Evolutionary conservation across 2,113 vertebrate species (phyloP), one percentile per base, ranked within the genome.

Genomic region (Merops nubicus): DNA sequence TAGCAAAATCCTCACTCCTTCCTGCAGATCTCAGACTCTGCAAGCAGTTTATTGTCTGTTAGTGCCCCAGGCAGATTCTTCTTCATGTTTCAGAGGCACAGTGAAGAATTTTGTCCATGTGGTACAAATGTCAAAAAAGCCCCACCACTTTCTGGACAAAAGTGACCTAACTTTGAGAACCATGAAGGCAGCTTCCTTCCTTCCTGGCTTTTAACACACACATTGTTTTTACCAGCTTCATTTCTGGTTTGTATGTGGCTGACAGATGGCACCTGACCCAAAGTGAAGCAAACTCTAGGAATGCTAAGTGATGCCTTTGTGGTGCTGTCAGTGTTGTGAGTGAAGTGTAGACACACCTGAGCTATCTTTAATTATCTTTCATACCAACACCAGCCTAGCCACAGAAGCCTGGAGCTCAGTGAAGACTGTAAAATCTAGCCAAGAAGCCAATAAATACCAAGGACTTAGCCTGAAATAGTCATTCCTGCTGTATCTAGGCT

Each of bases 371-470:
- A 89, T 68, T 75, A 18, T 48, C 67, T 79, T 88, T 85, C 67
- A 73, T 40, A 82, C 19, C 11, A 6, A 90, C 82, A 93, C 88
- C 62, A 90, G 63, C 82, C 86, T 54, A 63, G 60, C 38, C 84
- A 78, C 29, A 81, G 47, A 74, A 87, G 53, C 72, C 69, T 59
- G 73, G 51, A 89, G 88, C 63, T 83, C 90, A 64, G 57, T 28
- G 65, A 91, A 80, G 67, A 85, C 75, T 91, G 57, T 85, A 95
- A 92, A 92, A 92, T 73, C 85, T 90, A 73, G 85, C 70, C 88
- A 93, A 91, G 79, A 96, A 88, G 79, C 59, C 79, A 88, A 86
- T 92, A 93, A 94, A 95, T 94, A 95, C 90, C 85, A 88, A 96
- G 88, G 75, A 68, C 36, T 94, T 54, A 53, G 75, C n/a, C 79